These are phyloP conservation scores for Drosophila pachea DNA, from an alignment of 1,140 invertebrate species.

Conservation along the genomic window DNA sequence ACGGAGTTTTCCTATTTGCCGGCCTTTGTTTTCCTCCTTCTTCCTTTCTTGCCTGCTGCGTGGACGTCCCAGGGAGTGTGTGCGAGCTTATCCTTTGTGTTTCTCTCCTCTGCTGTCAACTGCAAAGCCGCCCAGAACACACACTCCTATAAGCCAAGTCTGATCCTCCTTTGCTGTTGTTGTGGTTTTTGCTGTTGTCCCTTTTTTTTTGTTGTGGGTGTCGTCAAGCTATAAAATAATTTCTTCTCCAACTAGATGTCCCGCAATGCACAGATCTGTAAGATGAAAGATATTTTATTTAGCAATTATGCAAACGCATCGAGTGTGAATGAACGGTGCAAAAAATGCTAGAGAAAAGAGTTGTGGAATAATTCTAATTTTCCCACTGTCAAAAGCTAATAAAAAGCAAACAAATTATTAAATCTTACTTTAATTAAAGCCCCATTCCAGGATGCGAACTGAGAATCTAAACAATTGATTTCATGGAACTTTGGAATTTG, in stretches of 20 bases:
- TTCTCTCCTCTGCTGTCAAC: slow-evolving; percentile 17
- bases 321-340: background rate
- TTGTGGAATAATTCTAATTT: no score
- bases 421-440: no score
- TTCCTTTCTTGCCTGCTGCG: background rate
- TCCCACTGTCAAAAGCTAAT: no score
- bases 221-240: background rate
- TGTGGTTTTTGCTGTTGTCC: background rate
- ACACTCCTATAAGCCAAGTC: slow-evolving; percentile 22
- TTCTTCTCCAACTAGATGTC: background rate
- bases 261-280: background rate
- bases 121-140: slow-evolving; percentile 23
- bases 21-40: background rate
- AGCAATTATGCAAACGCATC: background rate
- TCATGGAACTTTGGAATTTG: no score
- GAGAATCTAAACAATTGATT: no score
- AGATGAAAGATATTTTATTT: no score
- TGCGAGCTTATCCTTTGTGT: background rate
- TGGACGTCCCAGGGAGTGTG: slow-evolving; percentile 5
- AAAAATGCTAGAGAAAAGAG: background rate
- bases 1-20: slow-evolving; percentile 15
- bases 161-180: slow-evolving; percentile 2
- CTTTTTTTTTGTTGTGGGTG: background rate
- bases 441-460: no score
- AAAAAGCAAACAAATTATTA: no score